Base-by-base conservation (phyloP, 2,113 vertebrate species). In the Corythaeola cristata region DNA sequence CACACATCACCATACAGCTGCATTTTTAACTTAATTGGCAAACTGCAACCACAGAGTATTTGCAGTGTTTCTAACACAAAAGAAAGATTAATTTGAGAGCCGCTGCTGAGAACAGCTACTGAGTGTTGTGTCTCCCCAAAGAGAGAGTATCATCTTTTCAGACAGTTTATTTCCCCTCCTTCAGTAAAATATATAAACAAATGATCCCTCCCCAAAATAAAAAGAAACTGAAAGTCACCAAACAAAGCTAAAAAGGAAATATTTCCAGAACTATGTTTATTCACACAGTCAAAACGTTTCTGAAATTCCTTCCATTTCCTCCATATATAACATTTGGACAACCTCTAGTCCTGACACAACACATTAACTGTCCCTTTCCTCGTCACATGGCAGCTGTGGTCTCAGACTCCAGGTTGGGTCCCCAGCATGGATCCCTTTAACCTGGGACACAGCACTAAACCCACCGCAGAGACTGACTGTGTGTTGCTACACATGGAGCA, bases 321-420 rank as follows among this genome's bases (percentile, higher is more conserved):
- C 33, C 15, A 1, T 0, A 3, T 13, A 3, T 19, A 56, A 60
- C 27, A 41, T 8, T 15, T 44, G 64, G 58, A 45, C 32, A 44
- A 13, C 19, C 64, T 33, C 66, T 14, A 12, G 52, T 32, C 52
- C 56, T 30, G 27, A 63, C 27, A 58, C 2, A 1, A 47, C 37
- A 28, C 28, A 1, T 2, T 27, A 45, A 47, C 30, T 0, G 0
- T 13, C 55, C 60, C 41, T 33, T 37, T 53, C 15, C 21, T 16
- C 77, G 32, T 5, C 2, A 8, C 24, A 14, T 0, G 0, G 37
- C 18, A 76, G 53, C 32, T 1, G 0, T 0, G 1, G 14, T 4
- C 81, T 37, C 0, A 3, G 47, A 17, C 4, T 8, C 49, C 52
- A 33, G 26, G 24, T 0, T 2, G 2, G 58, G 83, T 6, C 32